Percentiles rank a stretch among this genome's conserved stretches.
Conservation (phyloP, 2,888 invertebrate genomes). For the Mesorhabditis belari region DNA sequence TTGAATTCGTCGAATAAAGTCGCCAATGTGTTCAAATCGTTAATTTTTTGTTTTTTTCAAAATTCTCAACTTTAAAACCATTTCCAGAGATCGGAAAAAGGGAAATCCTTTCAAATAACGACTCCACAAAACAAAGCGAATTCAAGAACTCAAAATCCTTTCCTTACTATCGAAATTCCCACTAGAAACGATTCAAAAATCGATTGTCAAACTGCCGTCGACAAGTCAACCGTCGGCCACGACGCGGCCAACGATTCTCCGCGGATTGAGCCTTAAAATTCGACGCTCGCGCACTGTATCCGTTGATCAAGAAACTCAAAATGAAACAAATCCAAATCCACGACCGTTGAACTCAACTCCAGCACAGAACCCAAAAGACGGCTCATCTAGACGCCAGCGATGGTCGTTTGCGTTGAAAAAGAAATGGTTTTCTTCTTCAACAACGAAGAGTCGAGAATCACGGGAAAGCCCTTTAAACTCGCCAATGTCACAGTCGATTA, state of each 20-base stretch:
- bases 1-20: no score
- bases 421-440: constrained; percentile 38
- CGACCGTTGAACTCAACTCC: constrained; percentile 8
- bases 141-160: neutral
- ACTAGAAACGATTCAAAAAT: neutral
- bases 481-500: constrained; percentile 5
- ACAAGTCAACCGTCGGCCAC: constrained; percentile 1
- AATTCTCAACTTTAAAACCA: no score
- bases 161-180: neutral
- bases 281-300: constrained; percentile 29
- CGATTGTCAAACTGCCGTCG: constrained; percentile 1
- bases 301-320: constrained; percentile 15
- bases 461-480: constrained; percentile 10
- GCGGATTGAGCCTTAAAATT: constrained; percentile 9
- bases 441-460: constrained; percentile 14
- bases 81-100: no score
- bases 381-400: constrained; percentile 32
- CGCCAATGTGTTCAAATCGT: no score
- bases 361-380: constrained; percentile 4
- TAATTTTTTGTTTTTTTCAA: no score
- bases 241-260: neutral
- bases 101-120: no score
- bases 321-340: constrained; percentile 5
- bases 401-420: constrained; percentile 42
- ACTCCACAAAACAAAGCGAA: no score